Percentiles rank a stretch among this genome's conserved stretches.
Conservation (phyloP, 2,888 invertebrate genomes). For the Pseudeuparius sepicola region DNA sequence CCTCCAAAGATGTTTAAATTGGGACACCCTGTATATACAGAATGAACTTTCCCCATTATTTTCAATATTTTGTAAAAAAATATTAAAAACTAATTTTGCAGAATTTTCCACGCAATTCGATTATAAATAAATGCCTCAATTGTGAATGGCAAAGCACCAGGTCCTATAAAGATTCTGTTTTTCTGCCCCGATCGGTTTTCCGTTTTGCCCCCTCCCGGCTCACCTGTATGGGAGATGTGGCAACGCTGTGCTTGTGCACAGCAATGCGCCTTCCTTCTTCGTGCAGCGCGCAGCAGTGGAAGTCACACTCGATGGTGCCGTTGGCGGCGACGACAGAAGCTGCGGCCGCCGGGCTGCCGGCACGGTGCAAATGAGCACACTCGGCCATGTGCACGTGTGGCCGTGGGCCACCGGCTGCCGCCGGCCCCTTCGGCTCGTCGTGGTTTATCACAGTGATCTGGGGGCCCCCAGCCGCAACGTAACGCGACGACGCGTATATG, state of each 20-base stretch:
- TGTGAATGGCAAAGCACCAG: too few relatives aligned
- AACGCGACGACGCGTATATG: conserved; percentile 42
- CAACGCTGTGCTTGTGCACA: conserved; percentile 85
- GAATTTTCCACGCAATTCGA: too few relatives aligned
- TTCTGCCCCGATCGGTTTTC: too few relatives aligned
- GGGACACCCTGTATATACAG: too few relatives aligned
- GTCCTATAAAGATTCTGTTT: too few relatives aligned
- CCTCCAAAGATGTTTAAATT: too few relatives aligned
- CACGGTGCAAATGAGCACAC: conserved; percentile 60
- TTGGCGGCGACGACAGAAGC: too few relatives aligned
- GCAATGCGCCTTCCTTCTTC: conserved; percentile 87
- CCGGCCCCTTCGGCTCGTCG: conserved; percentile 60
- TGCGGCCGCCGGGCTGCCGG: conserved; percentile 56
- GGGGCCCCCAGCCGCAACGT: conserved; percentile 60
- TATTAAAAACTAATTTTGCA: too few relatives aligned
- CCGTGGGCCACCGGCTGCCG: conserved; percentile 61
- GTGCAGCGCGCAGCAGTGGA: conserved; percentile 91
- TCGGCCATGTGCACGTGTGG: conserved; percentile 77
- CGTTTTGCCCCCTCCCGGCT: too few relatives aligned
- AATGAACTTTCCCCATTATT: too few relatives aligned
- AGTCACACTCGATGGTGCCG: conserved; percentile 73
- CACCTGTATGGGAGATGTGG: conserved; percentile 80
- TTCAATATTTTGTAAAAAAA: too few relatives aligned
- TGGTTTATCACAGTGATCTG: conserved; percentile 93
- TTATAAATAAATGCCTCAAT: too few relatives aligned